Evolutionary conservation across 2,113 vertebrate genomes (phyloP), one percentile per base, ranked within the genome.

Genomic region (Eulemur macaco): DNA sequence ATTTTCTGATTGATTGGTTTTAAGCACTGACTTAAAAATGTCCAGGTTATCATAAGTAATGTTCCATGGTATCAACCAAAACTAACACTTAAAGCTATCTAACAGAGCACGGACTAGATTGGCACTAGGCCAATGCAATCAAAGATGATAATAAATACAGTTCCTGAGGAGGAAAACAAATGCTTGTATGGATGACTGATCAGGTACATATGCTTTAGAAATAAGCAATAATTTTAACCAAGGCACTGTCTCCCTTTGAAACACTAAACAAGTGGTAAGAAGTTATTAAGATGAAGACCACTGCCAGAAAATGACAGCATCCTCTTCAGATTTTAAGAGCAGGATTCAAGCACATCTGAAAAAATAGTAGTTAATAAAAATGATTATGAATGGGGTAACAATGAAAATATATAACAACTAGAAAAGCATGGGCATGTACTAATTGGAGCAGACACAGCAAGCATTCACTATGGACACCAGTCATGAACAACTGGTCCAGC

Each of bases 1-100:
- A 42, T 89, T 91, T 95, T 88, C 77, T 56, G 29, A 96, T 86
- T 82, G 58, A 88, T 68, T 94, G 11, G 5, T 31, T 97, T 95
- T 89, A 87, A 92, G 25, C 18, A 87, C 37, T 54, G 63, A 71
- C 27, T 87, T 87, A 87, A 90, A 74, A 84, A 66, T 88, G 1
- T 83, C 50, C 69, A 92, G 50, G 15, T 81, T 94, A 87, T 85
- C 66, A 39, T 64, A 94, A 84, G 23, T 81, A 89, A 89, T 85
- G 20, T 89, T 95, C 21, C 71, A 85, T 6, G 14, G 7, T 52
- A 90, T 92, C 63, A 87, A 89, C 23, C 42, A 80, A 95, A 96
- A 81, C 81, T 89, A 81, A 88, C 81, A 95, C 81, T 85, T 81
- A 84, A 86, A 94, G 60, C 50, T 96, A 2, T 66, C 63, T 91